phyloP scores from a whole-genome alignment of 2,888 invertebrate genomes.

The Lasioglossum zephyrum region DNA sequence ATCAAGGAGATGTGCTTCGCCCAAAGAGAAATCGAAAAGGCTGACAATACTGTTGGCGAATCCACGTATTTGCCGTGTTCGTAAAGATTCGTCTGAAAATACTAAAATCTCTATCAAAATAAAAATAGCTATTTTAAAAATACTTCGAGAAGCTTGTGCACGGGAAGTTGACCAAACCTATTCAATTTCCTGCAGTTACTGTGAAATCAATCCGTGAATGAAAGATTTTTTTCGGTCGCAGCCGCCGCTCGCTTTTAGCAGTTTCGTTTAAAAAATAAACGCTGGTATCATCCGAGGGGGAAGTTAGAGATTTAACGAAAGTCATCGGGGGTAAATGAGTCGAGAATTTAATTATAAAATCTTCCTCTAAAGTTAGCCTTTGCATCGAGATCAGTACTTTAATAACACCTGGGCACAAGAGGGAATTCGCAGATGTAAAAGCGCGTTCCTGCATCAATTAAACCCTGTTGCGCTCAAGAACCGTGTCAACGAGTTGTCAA shows the following conservation, averaged over 20 bases:
- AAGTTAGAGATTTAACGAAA: too few relatives aligned
- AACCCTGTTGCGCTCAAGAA: constrained; percentile 7
- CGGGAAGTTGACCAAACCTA: too few relatives aligned
- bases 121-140: too few relatives aligned
- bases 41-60: neutral
- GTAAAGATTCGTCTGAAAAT: too few relatives aligned
- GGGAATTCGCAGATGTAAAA: constrained; percentile 8
- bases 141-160: too few relatives aligned
- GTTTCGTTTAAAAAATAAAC: neutral
- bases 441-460: constrained; percentile 8
- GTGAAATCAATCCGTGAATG: neutral
- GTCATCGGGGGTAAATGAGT: neutral
- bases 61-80: too few relatives aligned
- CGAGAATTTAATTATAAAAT: neutral
- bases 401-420: neutral
- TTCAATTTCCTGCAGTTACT: too few relatives aligned
- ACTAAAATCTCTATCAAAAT: too few relatives aligned
- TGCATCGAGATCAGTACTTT: neutral
- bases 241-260: neutral
- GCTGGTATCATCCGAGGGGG: too few relatives aligned
- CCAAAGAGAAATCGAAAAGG: neutral
- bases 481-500: constrained; percentile 13
- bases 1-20: too few relatives aligned
- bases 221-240: neutral
- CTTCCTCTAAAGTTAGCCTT: neutral